Evolutionary conservation across 1,140 invertebrate genomes (phyloP).

Genomic region (Conus ventricosus): DNA sequence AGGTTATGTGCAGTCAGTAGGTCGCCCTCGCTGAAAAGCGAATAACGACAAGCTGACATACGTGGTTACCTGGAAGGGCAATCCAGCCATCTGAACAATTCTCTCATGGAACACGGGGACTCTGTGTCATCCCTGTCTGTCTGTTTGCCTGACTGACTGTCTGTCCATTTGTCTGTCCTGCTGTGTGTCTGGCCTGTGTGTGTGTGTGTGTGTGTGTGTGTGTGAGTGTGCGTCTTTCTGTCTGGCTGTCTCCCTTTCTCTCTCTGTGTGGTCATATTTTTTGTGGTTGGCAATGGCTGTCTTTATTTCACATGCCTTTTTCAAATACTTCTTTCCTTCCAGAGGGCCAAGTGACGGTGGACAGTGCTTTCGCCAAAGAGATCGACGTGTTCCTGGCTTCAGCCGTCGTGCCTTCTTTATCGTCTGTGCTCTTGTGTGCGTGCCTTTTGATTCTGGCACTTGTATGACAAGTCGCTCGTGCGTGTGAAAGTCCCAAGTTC

Average conservation of each 20-base stretch:
- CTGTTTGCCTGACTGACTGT: no score
- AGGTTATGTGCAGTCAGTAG: no score
- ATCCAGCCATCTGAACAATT: no score
- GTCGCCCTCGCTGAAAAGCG: no score
- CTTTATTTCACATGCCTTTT: no score
- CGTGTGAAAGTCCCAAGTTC: not conserved
- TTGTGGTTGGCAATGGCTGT: not conserved
- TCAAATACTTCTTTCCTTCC: not conserved
- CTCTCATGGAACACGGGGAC: no score
- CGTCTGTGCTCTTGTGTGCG: not conserved
- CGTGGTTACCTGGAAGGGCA: no score
- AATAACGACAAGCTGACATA: no score
- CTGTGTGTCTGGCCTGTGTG: not conserved
- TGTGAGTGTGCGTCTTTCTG: no score
- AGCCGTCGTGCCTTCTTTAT: not conserved
- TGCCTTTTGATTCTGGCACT: not conserved
- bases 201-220: constrained; percentile 8
- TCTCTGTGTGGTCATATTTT: not conserved
- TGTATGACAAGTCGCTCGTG: not conserved
- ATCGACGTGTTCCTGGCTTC: constrained; percentile 33
- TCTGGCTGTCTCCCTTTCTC: no score
- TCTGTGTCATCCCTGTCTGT: no score
- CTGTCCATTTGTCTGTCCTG: no score
- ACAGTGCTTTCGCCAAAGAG: constrained; percentile 22
- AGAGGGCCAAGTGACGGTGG: constrained; percentile 30